Base-by-base conservation (phyloP, 2,888 invertebrate genomes). In the Aphidoletes aphidimyza region DNA sequence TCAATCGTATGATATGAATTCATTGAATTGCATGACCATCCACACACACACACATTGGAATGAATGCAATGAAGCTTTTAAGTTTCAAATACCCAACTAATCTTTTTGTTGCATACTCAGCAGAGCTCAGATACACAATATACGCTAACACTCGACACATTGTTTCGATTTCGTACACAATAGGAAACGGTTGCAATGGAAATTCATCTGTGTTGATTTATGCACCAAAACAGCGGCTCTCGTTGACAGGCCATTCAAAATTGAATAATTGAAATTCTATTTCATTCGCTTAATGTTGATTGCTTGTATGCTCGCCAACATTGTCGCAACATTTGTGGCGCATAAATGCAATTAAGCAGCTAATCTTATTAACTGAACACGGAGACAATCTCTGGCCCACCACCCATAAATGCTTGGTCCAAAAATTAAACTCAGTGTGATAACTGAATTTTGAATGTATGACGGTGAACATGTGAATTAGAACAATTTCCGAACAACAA, bases 201-300 rank as follows among this genome's bases (percentile, higher is more conserved):
- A 69, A 69, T 69, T 3, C 11, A n/a, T 69, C n/a, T 14, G 17
- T 30, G 5, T n/a, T 69, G 69, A 69, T 69, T 69, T 69, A 69
- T 69, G 69, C 69, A 14, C 14, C 69, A 69, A 69, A 69, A 30
- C 26, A 30, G n/a, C n/a, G n/a, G n/a, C n/a, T 17, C 17, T n/a
- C 54, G 54, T 22, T 54, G 54, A 54, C 54, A 69, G 30, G 30
- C 11, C 30, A 69, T 69, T 69, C 69, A 69, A 3, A 69, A 69
- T 69, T 69, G 69, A 30, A 69, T 69, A 69, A 30, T 69, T 30
- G 69, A 69, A 69, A 69, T 69, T 30, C 69, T 30, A 69, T 14
- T 54, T n/a, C 5, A 54, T 30, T 19, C 30, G 34, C 22, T 54
- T 54, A 26, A 54, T 54, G 5, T 54, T n/a, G 5, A 69, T 9